Conservation (phyloP, 2,113 vertebrate genomes). For the Gobiocypris rarus region DNA sequence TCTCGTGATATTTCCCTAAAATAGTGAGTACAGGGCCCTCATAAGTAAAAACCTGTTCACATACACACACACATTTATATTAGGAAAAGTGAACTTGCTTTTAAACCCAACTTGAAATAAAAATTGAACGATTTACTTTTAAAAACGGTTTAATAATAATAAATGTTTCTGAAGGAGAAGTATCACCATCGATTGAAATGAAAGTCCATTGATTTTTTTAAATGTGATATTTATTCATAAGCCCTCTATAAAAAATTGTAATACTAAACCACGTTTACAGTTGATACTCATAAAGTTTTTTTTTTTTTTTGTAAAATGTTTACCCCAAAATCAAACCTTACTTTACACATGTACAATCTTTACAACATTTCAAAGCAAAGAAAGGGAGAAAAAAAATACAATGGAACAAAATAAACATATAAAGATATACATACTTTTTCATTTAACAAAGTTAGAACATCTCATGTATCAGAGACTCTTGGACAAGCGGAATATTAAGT, state of each 20-base stretch:
- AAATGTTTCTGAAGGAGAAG: neutral
- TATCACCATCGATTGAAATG: neutral
- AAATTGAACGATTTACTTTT: neutral
- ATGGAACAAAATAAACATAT: conserved; percentile 56
- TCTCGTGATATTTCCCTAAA: too few species aligned
- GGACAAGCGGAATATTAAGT: conserved; percentile 55
- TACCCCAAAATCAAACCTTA: conserved; percentile 74
- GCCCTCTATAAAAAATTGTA: conserved; percentile 83
- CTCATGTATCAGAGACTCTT: conserved; percentile 68
- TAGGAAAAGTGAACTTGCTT: neutral
- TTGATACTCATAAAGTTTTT: conserved; percentile 77
- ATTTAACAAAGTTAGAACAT: conserved; percentile 62
- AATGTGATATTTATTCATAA: conserved; percentile 82
- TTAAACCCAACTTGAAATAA: neutral
- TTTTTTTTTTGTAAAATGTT: conserved; percentile 72
- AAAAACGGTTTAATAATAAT: neutral
- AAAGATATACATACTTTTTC: conserved; percentile 62
- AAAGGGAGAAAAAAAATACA: conserved; percentile 31
- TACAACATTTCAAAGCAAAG: conserved; percentile 59
- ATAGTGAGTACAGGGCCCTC: too few species aligned
- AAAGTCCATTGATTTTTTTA: conserved; percentile 11
- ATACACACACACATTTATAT: too few species aligned
- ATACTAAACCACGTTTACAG: conserved; percentile 86
- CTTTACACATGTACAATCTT: conserved; percentile 81
- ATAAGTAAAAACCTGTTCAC: too few species aligned